Conservation (phyloP, 2,888 invertebrate species). For the Cephus pulcher region DNA sequence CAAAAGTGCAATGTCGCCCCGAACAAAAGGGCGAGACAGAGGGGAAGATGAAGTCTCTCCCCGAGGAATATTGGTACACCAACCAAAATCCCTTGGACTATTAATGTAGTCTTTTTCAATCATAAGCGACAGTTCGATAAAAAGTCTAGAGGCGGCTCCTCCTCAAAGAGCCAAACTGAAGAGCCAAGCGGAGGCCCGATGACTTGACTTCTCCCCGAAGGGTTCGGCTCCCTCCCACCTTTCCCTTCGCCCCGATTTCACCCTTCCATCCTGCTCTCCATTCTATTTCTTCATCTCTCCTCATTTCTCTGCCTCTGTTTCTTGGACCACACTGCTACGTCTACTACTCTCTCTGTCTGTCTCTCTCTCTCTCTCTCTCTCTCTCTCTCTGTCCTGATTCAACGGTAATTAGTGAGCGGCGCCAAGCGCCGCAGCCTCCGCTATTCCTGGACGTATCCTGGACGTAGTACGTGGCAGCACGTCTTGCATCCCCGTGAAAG, state of each 20-base stretch:
- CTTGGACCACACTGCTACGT: not conserved
- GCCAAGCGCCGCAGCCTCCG: slow-evolving; percentile 15
- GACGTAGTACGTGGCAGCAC: not conserved
- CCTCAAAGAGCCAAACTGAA: slow-evolving; percentile 50
- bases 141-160: slow-evolving; percentile 60
- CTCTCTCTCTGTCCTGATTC: slow-evolving; percentile 33
- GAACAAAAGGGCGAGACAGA: slow-evolving; percentile 6
- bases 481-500: not conserved
- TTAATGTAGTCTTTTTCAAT: slow-evolving; percentile 63
- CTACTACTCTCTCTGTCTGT: slow-evolving; percentile 7
- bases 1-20: slow-evolving; percentile 8
- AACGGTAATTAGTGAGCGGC: slow-evolving; percentile 58
- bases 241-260: not conserved
- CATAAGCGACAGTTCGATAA: slow-evolving; percentile 64
- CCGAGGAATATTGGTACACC: not conserved
- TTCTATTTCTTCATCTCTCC: slow-evolving; percentile 16
- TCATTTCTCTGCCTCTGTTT: slow-evolving; percentile 13
- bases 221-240: slow-evolving; percentile 21
- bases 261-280: not conserved
- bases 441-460: not conserved
- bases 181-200: slow-evolving; percentile 47
- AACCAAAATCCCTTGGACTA: slow-evolving; percentile 38
- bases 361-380: slow-evolving; percentile 21
- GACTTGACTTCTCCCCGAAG: slow-evolving; percentile 61
- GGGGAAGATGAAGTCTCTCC: not conserved